Evolutionary conservation across 1,140 invertebrate species (phyloP).

Genomic region (Caenorhabditis brenneri): DNA sequence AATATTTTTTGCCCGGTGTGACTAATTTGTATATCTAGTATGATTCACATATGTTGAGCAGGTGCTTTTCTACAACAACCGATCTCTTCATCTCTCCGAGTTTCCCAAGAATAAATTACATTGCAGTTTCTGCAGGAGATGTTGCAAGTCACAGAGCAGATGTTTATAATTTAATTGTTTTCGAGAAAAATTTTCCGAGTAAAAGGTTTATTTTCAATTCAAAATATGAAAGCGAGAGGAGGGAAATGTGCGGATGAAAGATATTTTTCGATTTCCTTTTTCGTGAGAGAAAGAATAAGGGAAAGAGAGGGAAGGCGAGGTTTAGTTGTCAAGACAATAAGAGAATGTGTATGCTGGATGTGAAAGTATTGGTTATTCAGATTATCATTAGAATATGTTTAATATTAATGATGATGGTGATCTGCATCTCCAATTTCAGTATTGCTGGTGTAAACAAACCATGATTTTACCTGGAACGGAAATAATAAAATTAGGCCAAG

Average conservation of each 20-base stretch:
- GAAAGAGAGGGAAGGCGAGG: not conserved
- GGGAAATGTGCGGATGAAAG: not conserved
- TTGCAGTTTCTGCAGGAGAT: too few species aligned
- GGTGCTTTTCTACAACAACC: too few species aligned
- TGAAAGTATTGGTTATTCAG: too few species aligned
- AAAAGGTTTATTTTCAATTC: conserved; percentile 21
- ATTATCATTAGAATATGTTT: too few species aligned
- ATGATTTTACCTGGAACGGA: conserved; percentile 30
- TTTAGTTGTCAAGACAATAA: too few species aligned
- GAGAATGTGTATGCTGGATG: too few species aligned
- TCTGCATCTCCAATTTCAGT: not conserved
- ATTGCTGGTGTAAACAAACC: conserved; percentile 39
- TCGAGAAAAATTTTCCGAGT: not conserved
- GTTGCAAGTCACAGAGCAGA: not conserved
- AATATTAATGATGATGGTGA: not conserved
- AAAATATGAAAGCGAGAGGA: not conserved
- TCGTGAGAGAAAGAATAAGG: not conserved
- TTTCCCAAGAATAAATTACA: too few species aligned
- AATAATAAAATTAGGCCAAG: not conserved
- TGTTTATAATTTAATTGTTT: conserved; percentile 12
- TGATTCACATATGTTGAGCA: too few species aligned
- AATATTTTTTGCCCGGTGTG: too few species aligned
- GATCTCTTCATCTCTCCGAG: too few species aligned
- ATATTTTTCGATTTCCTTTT: not conserved
- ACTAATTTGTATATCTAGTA: too few species aligned